phyloP scores from a whole-genome alignment of 1,140 invertebrate species.

The Holotrichia oblita region DNA sequence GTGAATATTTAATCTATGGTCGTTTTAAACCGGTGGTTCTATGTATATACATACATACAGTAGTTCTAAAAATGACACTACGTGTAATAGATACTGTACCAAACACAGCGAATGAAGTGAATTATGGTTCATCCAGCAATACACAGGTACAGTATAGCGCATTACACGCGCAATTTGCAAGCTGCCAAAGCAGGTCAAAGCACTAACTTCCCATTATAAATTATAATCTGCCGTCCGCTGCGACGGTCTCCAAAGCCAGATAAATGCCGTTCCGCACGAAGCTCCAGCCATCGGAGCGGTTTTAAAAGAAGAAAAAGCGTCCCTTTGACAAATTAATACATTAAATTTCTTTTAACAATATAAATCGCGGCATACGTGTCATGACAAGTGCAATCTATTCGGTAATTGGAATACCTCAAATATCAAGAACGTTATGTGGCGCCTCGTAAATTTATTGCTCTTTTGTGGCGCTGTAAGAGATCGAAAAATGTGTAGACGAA shows the following conservation, averaged over 20 bases:
- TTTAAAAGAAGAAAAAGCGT: constrained; percentile 7
- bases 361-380: constrained; percentile 7
- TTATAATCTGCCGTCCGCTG: constrained; percentile 5
- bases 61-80: no score
- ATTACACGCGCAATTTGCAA: constrained; percentile 28
- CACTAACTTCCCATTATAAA: constrained; percentile 2
- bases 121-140: background rate
- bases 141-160: constrained; percentile 5
- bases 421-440: background rate
- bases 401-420: constrained; percentile 32
- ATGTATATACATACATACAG: no score
- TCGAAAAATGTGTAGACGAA: background rate
- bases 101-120: background rate
- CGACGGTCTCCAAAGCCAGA: constrained; percentile 20
- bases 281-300: background rate
- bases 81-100: no score
- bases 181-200: constrained; percentile 20
- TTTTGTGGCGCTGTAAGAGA: background rate
- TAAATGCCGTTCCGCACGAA: background rate
- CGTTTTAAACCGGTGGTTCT: no score
- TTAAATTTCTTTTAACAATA: no score
- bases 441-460: background rate
- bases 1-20: no score
- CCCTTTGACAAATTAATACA: constrained; percentile 28
- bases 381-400: constrained; percentile 24